These are phyloP conservation scores for Zoanthus solanderi DNA, from an alignment of 92 coral and sea anemone genomes.

Conservation along the genomic window DNA sequence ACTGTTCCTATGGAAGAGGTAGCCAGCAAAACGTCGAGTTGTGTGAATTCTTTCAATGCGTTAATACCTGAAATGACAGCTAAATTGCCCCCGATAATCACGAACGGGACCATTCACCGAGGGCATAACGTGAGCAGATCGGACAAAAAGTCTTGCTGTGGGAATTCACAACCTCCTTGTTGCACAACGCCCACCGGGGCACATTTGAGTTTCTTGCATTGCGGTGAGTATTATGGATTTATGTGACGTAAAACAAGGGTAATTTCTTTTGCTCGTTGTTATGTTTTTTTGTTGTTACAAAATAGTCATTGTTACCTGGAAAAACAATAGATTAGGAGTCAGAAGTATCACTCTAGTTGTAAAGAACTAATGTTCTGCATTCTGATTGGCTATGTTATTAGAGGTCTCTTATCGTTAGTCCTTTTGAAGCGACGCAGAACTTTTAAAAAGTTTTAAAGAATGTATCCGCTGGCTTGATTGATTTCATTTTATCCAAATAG, in stretches of 20 bases:
- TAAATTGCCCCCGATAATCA: not conserved
- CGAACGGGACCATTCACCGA: conserved; percentile 10
- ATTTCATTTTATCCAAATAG: too few species aligned
- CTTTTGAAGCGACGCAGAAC: too few species aligned
- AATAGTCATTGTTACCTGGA: too few species aligned
- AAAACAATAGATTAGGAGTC: too few species aligned
- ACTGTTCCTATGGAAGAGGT: conserved; percentile 24
- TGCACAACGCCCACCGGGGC: conserved; percentile 8
- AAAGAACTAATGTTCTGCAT: too few species aligned
- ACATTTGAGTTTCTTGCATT: conserved; percentile 13
- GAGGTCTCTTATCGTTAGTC: too few species aligned
- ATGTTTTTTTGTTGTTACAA: not conserved
- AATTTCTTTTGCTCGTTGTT: too few species aligned
- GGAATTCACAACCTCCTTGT: conserved; percentile 2
- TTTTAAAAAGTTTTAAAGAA: too few species aligned
- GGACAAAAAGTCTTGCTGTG: conserved; percentile 37
- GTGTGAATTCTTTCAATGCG: not conserved
- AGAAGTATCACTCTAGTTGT: too few species aligned
- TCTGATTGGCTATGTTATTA: too few species aligned
- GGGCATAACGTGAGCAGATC: conserved; percentile 13
- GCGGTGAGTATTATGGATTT: conserved; percentile 19
- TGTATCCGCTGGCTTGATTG: too few species aligned
- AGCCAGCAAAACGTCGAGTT: not conserved
- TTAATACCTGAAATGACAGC: conserved; percentile 9
- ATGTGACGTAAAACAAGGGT: not conserved